Percentiles rank a stretch among this genome's conserved stretches.
These are phyloP conservation scores for Melanaphis sacchari DNA, from an alignment of 1,140 invertebrate genomes.

Conservation along the genomic window DNA sequence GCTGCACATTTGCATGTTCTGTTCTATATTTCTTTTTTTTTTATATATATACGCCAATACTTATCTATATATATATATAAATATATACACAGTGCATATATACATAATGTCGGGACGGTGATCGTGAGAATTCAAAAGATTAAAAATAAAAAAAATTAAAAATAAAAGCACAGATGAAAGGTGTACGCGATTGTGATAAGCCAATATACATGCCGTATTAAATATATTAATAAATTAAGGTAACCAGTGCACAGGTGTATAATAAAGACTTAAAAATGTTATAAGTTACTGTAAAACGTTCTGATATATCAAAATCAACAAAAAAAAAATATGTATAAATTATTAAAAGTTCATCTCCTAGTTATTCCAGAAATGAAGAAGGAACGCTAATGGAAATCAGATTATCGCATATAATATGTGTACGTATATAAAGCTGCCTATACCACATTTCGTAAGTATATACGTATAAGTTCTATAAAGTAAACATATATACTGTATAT, in stretches of 20 bases:
- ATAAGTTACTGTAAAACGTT: neutral
- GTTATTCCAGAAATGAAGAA: neutral
- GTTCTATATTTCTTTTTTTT: too few species aligned
- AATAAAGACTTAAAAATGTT: neutral
- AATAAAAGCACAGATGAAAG: conserved; percentile 10
- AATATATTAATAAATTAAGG: neutral
- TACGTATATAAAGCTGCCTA: too few species aligned
- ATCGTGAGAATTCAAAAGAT: conserved; percentile 40
- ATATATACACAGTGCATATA: neutral
- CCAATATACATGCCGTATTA: neutral
- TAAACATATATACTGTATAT: too few species aligned
- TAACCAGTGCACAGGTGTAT: neutral
- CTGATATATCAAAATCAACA: neutral
- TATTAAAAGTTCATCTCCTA: neutral
- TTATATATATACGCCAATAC: too few species aligned
- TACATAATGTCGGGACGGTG: neutral
- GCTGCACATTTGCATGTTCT: neutral
- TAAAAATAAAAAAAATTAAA: neutral
- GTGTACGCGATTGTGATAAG: conserved; percentile 24
- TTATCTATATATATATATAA: neutral
- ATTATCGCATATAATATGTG: neutral
- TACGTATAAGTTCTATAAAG: too few species aligned
- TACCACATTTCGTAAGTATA: too few species aligned
- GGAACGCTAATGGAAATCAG: neutral
- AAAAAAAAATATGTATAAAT: neutral